These are phyloP conservation scores for Drosophila rellima DNA, from an alignment of 2,888 invertebrate genomes.

Conservation along the genomic window DNA sequence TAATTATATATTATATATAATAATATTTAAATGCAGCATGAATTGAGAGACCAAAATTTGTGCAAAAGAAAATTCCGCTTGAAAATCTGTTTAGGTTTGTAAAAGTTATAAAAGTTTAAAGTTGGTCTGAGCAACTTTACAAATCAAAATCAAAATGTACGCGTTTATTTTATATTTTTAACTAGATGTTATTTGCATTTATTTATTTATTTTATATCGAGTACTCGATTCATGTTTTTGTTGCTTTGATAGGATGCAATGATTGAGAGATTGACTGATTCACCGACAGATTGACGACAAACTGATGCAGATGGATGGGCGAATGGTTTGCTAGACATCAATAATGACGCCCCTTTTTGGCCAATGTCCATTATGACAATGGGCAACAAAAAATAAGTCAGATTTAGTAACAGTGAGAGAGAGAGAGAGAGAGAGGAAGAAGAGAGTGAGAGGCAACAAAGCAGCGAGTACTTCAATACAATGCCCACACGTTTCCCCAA, in stretches of 20 bases:
- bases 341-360: slow-evolving; percentile 11
- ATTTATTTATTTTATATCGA: no score
- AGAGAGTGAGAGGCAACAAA: slow-evolving; percentile 27
- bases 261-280: slow-evolving; percentile 4
- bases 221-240: no score
- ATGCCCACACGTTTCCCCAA: slow-evolving; percentile 32
- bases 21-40: no score
- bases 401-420: not conserved
- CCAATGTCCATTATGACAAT: slow-evolving; percentile 18
- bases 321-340: slow-evolving; percentile 2
- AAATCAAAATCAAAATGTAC: no score
- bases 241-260: not conserved
- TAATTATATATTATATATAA: no score
- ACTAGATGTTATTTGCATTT: no score
- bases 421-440: not conserved
- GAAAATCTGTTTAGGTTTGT: no score
- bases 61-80: no score
- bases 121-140: no score
- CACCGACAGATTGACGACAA: slow-evolving; percentile 3
- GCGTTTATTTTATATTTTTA: no score
- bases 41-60: no score
- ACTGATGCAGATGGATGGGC: slow-evolving; percentile 2
- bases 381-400: not conserved
- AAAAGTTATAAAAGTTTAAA: no score
- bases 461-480: slow-evolving; percentile 32